Evolutionary conservation across 2,113 vertebrate genomes (phyloP), one percentile per base, ranked within the genome.

Genomic region (Proteles cristata): DNA sequence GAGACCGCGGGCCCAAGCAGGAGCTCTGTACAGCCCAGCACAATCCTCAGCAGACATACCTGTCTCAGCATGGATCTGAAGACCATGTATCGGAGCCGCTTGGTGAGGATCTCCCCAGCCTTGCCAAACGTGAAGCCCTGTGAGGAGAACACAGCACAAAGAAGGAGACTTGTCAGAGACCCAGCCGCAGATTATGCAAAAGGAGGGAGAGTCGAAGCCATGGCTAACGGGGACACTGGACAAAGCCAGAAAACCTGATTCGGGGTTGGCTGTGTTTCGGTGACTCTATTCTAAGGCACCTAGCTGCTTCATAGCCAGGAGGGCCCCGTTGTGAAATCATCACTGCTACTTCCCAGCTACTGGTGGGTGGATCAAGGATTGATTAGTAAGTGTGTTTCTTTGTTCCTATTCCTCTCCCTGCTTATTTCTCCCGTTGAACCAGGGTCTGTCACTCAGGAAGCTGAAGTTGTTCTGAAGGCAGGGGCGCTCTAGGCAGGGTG

Each of bases 21-120:
- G 76, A 33, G 63, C 0, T 5, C 26, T 3, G 35, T 35, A 39
- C 55, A 15, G 0, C 35, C 28, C 0, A 15, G 5, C 16, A 28
- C 58, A 11, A 2, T 25, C 66, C 76, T 88, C 25, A 7, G 1
- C 19, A 73, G 55, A 76, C 93, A 73, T 98, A 99, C 99, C 99
- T 99, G 99, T 99, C 99, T 99, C 98, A 99, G 98, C 99, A 99
- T 99, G 84, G 99, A 98, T 91, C 98, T 99, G 97, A 99, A 99
- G 66, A 99, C 99, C 95, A 94, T 86, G 55, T 99, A 99, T 83
- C 99, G 99, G 79, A 99, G 98, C 48, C 99, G 99, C 98, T 99
- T 99, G 85, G 99, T 99, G 93, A 99, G 99, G 98, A 99, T 99
- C 98, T 99, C 99, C 97, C 99, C 99, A 74, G 99, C 99, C 98